phyloP scores from a whole-genome alignment of 2,113 vertebrate species.

The Serinus canaria region DNA sequence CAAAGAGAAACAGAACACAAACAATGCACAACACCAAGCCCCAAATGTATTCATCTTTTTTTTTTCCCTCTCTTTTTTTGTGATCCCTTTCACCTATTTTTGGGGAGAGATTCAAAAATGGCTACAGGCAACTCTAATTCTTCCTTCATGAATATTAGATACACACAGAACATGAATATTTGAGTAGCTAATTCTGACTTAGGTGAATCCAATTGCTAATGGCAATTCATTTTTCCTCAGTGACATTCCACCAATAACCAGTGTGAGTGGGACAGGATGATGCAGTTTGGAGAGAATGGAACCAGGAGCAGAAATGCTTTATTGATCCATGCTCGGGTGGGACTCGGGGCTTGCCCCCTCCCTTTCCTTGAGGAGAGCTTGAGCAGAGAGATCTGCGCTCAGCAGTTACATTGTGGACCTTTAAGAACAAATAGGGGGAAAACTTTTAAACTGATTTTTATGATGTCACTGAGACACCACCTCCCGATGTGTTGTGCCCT shows the following conservation, averaged over 20 bases:
- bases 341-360: neutral
- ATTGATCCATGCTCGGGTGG: neutral
- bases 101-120: constrained; percentile 6
- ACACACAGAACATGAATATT: constrained; percentile 53
- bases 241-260: constrained; percentile 55
- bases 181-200: constrained; percentile 59
- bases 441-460: neutral
- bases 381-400: neutral
- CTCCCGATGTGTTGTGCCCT: too few relatives aligned
- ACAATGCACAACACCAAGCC: constrained; percentile 32
- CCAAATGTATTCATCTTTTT: constrained; percentile 44
- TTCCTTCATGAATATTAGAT: constrained; percentile 68
- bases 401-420: neutral
- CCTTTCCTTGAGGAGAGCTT: neutral
- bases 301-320: neutral
- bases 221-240: constrained; percentile 60
- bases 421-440: neutral
- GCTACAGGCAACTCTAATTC: constrained; percentile 51
- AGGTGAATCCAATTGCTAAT: constrained; percentile 60
- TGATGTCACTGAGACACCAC: rapidly evolving
- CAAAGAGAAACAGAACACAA: constrained; percentile 42
- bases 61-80: neutral
- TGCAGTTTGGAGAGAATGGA: neutral
- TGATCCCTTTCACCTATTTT: constrained; percentile 28
- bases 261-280: neutral